phyloP scores from a whole-genome alignment of 2,888 invertebrate genomes.

The Junonia oenone region DNA sequence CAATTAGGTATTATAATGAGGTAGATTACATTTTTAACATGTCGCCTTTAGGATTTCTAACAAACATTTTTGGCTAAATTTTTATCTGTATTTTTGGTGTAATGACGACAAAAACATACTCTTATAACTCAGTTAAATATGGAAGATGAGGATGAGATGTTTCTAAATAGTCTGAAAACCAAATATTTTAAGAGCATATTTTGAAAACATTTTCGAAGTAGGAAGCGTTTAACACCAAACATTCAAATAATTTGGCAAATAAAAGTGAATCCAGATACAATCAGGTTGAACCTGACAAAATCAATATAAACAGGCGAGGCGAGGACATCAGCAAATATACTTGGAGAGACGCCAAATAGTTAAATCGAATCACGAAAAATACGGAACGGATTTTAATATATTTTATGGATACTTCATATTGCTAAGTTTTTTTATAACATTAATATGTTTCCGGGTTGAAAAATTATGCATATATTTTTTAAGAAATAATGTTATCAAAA shows the following conservation, averaged over 20 bases:
- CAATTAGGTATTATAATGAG: no score
- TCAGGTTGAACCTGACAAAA: slow-evolving; percentile 1
- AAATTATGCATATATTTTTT: neutral
- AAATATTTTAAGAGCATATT: neutral
- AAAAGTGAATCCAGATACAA: neutral
- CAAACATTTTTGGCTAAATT: no score
- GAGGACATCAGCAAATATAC: slow-evolving; percentile 3
- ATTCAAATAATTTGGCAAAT: neutral
- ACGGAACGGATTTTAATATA: neutral
- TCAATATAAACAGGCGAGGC: slow-evolving; percentile 14
- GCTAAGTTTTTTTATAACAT: neutral
- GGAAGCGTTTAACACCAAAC: neutral
- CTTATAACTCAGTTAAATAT: no score
- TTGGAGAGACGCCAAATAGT: slow-evolving; percentile 18
- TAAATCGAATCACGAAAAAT: slow-evolving; percentile 1
- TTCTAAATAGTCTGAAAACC: no score
- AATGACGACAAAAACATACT: no score
- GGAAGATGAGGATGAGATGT: no score
- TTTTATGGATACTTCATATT: neutral
- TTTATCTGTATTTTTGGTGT: no score
- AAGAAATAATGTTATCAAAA: neutral
- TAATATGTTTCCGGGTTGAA: neutral
- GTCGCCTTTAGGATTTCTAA: no score
- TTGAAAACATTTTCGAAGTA: neutral
- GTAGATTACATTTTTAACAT: no score